Evolutionary conservation across 1,140 invertebrate genomes (phyloP).

Genomic region (Odontomachus brunneus): DNA sequence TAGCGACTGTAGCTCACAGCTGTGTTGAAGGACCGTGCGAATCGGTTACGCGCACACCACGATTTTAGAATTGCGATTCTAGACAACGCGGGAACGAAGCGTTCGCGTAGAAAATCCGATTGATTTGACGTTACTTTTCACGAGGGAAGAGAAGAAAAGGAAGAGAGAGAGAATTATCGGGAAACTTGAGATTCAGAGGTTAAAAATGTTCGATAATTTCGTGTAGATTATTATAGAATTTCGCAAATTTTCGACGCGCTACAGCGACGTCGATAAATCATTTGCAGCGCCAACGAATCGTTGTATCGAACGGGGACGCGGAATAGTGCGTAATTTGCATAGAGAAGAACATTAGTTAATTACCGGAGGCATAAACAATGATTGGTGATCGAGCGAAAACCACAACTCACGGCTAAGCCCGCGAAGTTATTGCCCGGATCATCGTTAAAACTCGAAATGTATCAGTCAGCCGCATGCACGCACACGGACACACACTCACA

Average conservation of each 20-base stretch:
- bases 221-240: neutral
- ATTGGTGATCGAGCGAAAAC: slow-evolving; percentile 82
- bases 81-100: too few species aligned
- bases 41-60: neutral
- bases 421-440: slow-evolving; percentile 85
- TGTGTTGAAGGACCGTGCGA: neutral
- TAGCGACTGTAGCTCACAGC: neutral
- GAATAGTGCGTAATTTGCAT: slow-evolving; percentile 80
- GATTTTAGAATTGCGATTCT: too few species aligned
- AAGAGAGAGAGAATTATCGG: too few species aligned
- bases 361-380: slow-evolving; percentile 83
- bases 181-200: too few species aligned
- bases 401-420: slow-evolving; percentile 84
- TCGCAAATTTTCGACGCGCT: slow-evolving; percentile 41
- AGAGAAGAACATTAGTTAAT: slow-evolving; percentile 86
- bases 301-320: slow-evolving; percentile 63
- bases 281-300: slow-evolving; percentile 30
- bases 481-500: slow-evolving; percentile 57
- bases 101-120: too few species aligned
- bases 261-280: slow-evolving; percentile 33
- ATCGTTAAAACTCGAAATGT: slow-evolving; percentile 85
- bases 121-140: too few species aligned
- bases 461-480: slow-evolving; percentile 79
- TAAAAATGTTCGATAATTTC: neutral
- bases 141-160: too few species aligned